These are phyloP conservation scores for Trichopria drosophilae DNA, from an alignment of 2,888 invertebrate species.

Conservation along the genomic window DNA sequence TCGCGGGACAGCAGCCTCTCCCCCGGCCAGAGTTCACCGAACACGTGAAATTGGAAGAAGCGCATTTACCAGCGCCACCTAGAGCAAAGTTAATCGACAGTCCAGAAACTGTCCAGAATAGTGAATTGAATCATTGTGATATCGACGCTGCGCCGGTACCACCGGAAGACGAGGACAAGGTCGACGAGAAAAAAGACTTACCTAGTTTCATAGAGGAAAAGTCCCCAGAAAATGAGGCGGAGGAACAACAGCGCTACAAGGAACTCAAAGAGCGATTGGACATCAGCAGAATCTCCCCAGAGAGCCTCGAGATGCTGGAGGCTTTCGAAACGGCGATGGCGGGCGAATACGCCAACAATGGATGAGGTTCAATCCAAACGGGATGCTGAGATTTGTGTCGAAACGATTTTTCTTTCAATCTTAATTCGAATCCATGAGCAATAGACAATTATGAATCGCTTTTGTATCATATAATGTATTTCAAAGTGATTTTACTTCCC, in stretches of 20 bases:
- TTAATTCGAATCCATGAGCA: no score
- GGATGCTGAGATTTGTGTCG: no score
- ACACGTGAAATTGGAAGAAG: conserved; percentile 59
- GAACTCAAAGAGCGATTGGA: conserved; percentile 31
- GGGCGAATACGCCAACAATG: conserved; percentile 40
- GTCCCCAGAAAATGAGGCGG: conserved; percentile 34
- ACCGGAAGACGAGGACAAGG: conserved; percentile 21
- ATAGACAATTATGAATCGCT: no score
- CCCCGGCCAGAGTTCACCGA: conserved; percentile 43
- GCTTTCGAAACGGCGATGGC: conserved; percentile 47
- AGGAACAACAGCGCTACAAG: conserved; percentile 31
- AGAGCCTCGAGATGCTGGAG: conserved; percentile 46
- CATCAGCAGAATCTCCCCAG: conserved; percentile 42
- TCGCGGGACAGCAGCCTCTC: conserved; percentile 24
- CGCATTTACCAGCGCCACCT: conserved; percentile 58
- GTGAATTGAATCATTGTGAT: conserved; percentile 24
- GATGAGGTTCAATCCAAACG: no score
- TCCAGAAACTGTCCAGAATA: conserved; percentile 19
- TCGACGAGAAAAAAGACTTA: conserved; percentile 32
- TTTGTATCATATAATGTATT: no score
- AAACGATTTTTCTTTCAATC: no score
- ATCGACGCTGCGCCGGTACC: conserved; percentile 15
- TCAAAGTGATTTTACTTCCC: no score
- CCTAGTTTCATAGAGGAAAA: conserved; percentile 38
- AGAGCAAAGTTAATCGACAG: conserved; percentile 51